Evolutionary conservation across 2,888 invertebrate species (phyloP).

Genomic region (Phoronis australis): DNA sequence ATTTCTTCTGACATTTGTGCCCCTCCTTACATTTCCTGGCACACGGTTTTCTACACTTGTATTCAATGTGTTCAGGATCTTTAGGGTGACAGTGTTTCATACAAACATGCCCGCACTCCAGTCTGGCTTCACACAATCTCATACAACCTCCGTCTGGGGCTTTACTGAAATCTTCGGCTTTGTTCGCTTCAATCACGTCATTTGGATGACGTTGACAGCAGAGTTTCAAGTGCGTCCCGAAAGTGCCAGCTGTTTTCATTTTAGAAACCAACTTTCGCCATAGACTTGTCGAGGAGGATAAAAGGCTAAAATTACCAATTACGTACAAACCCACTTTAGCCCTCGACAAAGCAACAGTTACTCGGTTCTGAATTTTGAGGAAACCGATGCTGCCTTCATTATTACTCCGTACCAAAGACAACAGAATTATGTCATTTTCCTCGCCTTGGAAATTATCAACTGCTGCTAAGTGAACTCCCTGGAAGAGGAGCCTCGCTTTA

Average conservation of each 20-base stretch:
- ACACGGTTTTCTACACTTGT: constrained; percentile 30
- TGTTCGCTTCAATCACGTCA: constrained; percentile 9
- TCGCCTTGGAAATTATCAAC: constrained; percentile 49
- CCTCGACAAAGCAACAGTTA: constrained; percentile 49
- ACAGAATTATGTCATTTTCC: constrained; percentile 48
- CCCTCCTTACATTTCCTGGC: constrained; percentile 23
- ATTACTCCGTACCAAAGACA: constrained; percentile 49
- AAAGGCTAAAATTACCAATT: constrained; percentile 38
- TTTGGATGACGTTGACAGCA: constrained; percentile 33
- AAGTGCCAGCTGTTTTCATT: constrained; percentile 9
- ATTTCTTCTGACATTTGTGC: constrained; percentile 20
- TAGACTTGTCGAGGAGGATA: constrained; percentile 17
- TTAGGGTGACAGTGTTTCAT: constrained; percentile 26
- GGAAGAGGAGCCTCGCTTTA: constrained; percentile 12
- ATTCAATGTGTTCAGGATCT: constrained; percentile 57
- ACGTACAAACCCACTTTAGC: constrained; percentile 46
- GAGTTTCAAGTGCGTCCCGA: constrained; percentile 17
- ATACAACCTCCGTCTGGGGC: constrained; percentile 30
- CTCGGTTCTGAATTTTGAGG: constrained; percentile 38
- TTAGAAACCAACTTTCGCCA: constrained; percentile 18
- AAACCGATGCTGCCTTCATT: constrained; percentile 39
- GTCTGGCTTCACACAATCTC: constrained; percentile 19
- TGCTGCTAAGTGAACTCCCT: constrained; percentile 53
- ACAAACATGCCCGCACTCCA: constrained; percentile 34
- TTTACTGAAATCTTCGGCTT: constrained; percentile 20